Evolutionary conservation across 2,888 invertebrate species (phyloP).

Genomic region (Phymatocera aterrima): DNA sequence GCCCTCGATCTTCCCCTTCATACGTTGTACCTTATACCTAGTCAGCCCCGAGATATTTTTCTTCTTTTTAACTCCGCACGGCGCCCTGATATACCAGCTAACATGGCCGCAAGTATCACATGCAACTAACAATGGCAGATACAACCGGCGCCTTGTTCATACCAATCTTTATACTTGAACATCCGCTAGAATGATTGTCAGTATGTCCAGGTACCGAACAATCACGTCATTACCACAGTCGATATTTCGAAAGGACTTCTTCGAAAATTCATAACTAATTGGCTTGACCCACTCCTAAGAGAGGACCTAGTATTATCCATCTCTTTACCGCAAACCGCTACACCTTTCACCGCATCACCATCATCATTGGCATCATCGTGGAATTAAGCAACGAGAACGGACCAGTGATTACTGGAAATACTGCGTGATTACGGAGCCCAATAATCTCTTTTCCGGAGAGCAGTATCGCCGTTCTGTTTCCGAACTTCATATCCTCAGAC

Average conservation of each 20-base stretch:
- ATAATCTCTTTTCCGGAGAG: too few species aligned
- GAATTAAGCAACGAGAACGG: background rate
- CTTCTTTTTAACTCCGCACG: conserved; percentile 65
- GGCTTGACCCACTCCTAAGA: background rate
- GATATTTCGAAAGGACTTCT: background rate
- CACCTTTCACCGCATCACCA: background rate
- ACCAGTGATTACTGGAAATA: background rate
- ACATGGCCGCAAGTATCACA: conserved; percentile 72
- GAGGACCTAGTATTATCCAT: background rate
- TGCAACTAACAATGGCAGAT: conserved; percentile 72
- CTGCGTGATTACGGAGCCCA: background rate
- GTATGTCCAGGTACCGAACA: background rate
- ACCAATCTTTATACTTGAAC: background rate
- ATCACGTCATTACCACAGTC: background rate
- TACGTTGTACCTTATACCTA: background rate
- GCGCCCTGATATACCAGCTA: conserved; percentile 64
- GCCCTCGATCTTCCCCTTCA: conserved; percentile 21
- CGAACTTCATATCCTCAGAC: too few species aligned
- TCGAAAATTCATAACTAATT: background rate
- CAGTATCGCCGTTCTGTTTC: too few species aligned
- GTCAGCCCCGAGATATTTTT: conserved; percentile 35
- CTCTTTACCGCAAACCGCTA: background rate
- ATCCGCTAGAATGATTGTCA: background rate
- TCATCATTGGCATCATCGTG: background rate
- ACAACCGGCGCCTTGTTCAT: conserved; percentile 57